These are phyloP conservation scores for Gulo gulo DNA, from an alignment of 2,113 vertebrate genomes.

Conservation along the genomic window DNA sequence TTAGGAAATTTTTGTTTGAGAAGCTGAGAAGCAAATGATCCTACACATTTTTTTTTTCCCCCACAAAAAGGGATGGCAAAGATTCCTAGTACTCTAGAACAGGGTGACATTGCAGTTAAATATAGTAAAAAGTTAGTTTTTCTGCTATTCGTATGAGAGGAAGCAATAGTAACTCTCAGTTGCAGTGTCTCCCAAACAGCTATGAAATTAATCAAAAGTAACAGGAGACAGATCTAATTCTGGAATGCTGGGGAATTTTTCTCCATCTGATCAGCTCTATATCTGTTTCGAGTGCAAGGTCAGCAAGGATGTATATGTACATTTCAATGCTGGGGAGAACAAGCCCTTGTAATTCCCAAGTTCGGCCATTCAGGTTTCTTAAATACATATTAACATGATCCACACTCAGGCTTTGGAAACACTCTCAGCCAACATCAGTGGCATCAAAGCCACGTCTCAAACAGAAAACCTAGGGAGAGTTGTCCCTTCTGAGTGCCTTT, in stretches of 20 bases:
- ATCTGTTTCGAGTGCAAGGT: not conserved
- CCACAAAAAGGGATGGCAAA: not conserved
- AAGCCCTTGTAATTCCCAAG: not conserved
- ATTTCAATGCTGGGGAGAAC: fast-evolving
- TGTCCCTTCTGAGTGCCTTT: not conserved
- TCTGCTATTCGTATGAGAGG: not conserved
- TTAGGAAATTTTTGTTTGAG: not conserved
- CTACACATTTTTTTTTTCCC: not conserved
- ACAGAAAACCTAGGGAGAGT: not conserved
- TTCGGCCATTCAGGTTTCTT: not conserved
- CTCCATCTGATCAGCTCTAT: not conserved
- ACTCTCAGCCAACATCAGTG: not conserved
- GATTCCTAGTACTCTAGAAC: not conserved
- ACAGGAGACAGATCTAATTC: not conserved
- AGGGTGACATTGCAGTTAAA: not conserved
- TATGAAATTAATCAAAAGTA: not conserved
- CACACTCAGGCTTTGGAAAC: not conserved
- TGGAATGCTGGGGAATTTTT: not conserved
- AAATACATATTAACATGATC: not conserved
- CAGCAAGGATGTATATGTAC: not conserved
- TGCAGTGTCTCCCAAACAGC: not conserved
- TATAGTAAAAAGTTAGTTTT: not conserved
- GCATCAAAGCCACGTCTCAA: not conserved
- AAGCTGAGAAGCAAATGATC: not conserved
- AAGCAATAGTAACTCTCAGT: not conserved